Conservation (phyloP, 2,797 vertebrate species). For the Takifugu ocellatus region DNA sequence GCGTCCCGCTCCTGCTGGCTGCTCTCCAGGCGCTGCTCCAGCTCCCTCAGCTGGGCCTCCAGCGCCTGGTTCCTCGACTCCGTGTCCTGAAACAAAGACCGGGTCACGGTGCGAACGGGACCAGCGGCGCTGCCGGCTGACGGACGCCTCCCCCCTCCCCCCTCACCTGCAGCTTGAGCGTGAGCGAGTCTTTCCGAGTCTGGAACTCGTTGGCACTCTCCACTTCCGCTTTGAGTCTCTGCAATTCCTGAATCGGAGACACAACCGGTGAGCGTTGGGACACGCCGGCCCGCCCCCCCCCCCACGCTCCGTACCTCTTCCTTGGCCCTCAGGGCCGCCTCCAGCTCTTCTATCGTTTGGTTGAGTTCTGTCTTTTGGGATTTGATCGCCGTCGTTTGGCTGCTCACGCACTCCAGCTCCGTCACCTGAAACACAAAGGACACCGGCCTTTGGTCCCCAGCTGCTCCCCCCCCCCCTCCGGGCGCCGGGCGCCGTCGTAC, state of each 20-base stretch:
- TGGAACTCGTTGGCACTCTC: conserved; percentile 88
- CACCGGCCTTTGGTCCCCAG: neutral
- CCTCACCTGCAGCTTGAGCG: conserved; percentile 85
- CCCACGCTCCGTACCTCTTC: conserved; percentile 96
- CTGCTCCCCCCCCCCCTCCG: neutral
- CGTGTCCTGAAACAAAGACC: conserved; percentile 76
- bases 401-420: conserved; percentile 94
- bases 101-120: too few relatives aligned
- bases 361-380: conserved; percentile 95
- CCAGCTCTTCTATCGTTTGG: conserved; percentile 94
- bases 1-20: conserved; percentile 86
- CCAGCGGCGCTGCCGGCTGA: too few relatives aligned
- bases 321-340: conserved; percentile 85
- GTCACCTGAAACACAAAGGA: conserved; percentile 80
- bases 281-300: conserved; percentile 49
- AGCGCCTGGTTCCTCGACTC: conserved; percentile 87
- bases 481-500: conserved; percentile 57
- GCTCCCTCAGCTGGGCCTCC: conserved; percentile 85
- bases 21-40: conserved; percentile 92
- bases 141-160: neutral
- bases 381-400: conserved; percentile 89
- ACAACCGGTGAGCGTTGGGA: neutral
- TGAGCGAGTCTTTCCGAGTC: conserved; percentile 83
- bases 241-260: conserved; percentile 84
- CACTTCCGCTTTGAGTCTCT: conserved; percentile 89